These are phyloP conservation scores for Drosophila sproati DNA, from an alignment of 1,140 invertebrate species.

Conservation along the genomic window DNA sequence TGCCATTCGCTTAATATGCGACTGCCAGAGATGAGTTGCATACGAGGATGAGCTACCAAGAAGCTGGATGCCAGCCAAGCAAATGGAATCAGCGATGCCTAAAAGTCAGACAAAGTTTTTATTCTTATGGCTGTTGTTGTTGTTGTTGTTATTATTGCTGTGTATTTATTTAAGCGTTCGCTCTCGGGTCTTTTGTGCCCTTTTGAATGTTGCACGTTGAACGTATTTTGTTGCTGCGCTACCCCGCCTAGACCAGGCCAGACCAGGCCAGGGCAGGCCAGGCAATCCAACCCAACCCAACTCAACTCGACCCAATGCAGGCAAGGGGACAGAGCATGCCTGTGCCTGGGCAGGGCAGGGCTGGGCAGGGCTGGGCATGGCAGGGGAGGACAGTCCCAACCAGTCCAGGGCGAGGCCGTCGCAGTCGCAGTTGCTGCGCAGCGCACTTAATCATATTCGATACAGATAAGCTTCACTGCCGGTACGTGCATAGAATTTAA, in stretches of 20 bases:
- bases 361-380: not conserved
- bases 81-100: slow-evolving; percentile 6
- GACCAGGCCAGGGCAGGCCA: slow-evolving; percentile 1
- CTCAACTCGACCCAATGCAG: not conserved
- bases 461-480: slow-evolving; percentile 82
- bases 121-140: slow-evolving; percentile 33
- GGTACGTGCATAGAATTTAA: slow-evolving; percentile 80
- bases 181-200: slow-evolving; percentile 63
- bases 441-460: slow-evolving; percentile 83
- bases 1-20: slow-evolving; percentile 32
- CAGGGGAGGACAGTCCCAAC: slow-evolving; percentile 4
- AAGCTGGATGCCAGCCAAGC: slow-evolving; percentile 47
- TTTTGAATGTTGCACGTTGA: slow-evolving; percentile 77
- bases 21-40: slow-evolving; percentile 61
- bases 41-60: not conserved
- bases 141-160: slow-evolving; percentile 40
- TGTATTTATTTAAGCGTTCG: slow-evolving; percentile 72
- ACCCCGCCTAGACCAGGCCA: slow-evolving; percentile 38
- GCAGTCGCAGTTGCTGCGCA: slow-evolving; percentile 43
- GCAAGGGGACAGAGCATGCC: not conserved
- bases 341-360: not conserved
- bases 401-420: slow-evolving; percentile 48
- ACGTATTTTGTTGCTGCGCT: slow-evolving; percentile 23
- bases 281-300: not conserved
- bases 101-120: slow-evolving; percentile 20